Percentiles rank a stretch among this genome's conserved stretches.
Conservation (phyloP, 2,888 invertebrate species). For the Criorhina ranunculi region DNA sequence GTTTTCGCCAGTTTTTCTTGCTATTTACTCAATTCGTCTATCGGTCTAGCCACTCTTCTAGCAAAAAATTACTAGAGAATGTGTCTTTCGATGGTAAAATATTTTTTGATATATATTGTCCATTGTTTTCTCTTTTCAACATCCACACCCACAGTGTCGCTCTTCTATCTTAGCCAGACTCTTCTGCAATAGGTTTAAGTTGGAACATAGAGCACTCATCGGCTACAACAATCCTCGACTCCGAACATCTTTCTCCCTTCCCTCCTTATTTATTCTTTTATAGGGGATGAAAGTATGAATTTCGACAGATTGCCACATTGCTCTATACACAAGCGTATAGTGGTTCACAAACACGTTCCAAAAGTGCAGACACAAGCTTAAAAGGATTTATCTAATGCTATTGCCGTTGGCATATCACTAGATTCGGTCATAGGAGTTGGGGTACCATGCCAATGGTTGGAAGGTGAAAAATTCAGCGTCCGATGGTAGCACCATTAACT, state of each 20-base stretch:
- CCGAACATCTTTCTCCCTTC: conserved; percentile 9
- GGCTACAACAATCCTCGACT: background rate
- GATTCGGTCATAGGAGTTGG: conserved; percentile 30
- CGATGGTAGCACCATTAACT: conserved; percentile 34
- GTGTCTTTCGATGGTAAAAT: conserved; percentile 34
- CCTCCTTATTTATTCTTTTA: conserved; percentile 24
- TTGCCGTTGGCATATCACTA: conserved; percentile 53
- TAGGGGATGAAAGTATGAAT: conserved; percentile 57
- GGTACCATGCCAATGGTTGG: conserved; percentile 30
- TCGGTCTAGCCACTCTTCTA: conserved; percentile 29
- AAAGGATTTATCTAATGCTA: conserved; percentile 68
- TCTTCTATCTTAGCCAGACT: conserved; percentile 31
- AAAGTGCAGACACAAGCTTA: conserved; percentile 63
- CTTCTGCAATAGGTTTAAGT: conserved; percentile 27
- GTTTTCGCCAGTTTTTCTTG: background rate
- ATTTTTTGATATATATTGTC: conserved; percentile 4
- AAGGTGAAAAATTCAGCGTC: conserved; percentile 56
- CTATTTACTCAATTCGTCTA: conserved; percentile 20
- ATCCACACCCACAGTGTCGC: conserved; percentile 23
- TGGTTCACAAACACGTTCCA: conserved; percentile 50
- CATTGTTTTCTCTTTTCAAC: background rate
- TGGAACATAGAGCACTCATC: conserved; percentile 32
- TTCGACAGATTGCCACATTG: conserved; percentile 51
- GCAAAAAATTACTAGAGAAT: conserved; percentile 33
- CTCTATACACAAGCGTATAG: conserved; percentile 25